Percentiles rank a stretch among this genome's conserved stretches.
phyloP scores from a whole-genome alignment of 2,113 vertebrate species.

The Urocynchramus pylzowi region DNA sequence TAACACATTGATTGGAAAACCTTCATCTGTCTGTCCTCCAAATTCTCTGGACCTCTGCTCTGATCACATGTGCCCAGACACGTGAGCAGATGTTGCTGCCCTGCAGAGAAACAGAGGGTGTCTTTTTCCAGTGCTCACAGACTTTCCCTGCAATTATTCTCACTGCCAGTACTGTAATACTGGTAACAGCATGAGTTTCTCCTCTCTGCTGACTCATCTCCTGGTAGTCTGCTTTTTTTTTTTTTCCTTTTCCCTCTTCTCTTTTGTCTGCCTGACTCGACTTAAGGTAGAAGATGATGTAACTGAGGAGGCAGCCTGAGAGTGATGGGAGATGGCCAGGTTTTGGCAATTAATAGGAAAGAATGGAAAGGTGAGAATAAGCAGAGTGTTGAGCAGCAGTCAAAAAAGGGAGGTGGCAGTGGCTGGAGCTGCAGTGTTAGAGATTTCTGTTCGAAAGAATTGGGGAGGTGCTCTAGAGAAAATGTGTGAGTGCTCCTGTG shows the following conservation, averaged over 20 bases:
- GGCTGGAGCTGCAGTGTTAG: neutral
- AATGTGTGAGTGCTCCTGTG: neutral
- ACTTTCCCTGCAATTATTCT: neutral
- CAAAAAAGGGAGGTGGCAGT: neutral
- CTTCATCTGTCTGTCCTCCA: neutral
- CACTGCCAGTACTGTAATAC: neutral
- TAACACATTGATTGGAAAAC: neutral
- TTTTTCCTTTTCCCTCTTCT: too few relatives aligned
- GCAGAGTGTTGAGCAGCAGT: neutral
- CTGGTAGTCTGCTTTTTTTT: neutral
- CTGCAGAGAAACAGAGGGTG: neutral
- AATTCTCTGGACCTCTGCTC: neutral
- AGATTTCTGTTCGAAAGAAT: neutral
- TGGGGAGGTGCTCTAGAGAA: neutral
- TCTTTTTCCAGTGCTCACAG: neutral
- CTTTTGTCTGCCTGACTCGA: neutral
- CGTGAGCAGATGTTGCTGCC: neutral
- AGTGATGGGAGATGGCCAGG: neutral
- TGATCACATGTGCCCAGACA: neutral
- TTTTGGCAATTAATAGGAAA: neutral
- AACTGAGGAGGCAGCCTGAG: neutral
- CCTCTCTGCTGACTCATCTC: neutral
- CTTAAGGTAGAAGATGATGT: neutral
- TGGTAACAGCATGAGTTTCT: neutral
- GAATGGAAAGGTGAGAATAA: neutral